Conservation (phyloP, 2,797 vertebrate genomes). For the Oryzias dopingdopingensis region DNA sequence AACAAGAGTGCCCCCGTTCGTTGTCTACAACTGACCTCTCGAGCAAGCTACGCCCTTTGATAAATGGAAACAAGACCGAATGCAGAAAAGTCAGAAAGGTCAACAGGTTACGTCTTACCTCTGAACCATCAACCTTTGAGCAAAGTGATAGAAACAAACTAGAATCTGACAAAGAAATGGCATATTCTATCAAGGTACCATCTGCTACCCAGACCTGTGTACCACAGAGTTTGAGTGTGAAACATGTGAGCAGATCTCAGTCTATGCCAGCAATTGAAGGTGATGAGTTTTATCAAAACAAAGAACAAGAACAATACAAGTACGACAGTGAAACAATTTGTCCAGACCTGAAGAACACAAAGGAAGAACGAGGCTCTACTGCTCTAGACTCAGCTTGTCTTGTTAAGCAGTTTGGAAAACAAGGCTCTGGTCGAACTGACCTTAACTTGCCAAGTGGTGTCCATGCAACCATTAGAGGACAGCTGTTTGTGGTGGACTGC, state of each 20-base stretch:
- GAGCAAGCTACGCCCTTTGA: slow-evolving; percentile 42
- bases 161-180: slow-evolving; percentile 20
- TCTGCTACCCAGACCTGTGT: slow-evolving; percentile 32
- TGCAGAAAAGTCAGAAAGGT: slow-evolving; percentile 52
- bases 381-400: slow-evolving; percentile 63
- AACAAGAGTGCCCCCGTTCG: slow-evolving; percentile 52
- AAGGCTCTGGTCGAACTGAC: slow-evolving; percentile 81
- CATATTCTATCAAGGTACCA: slow-evolving; percentile 32
- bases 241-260: slow-evolving; percentile 62
- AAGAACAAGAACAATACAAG: slow-evolving; percentile 29
- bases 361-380: slow-evolving; percentile 54
- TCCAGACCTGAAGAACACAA: slow-evolving; percentile 44
- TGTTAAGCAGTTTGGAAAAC: slow-evolving; percentile 81
- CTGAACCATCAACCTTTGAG: slow-evolving; percentile 36
- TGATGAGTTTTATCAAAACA: slow-evolving; percentile 40
- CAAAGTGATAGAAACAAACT: slow-evolving; percentile 25
- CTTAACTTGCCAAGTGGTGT: slow-evolving; percentile 82
- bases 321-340: slow-evolving; percentile 39
- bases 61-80: slow-evolving; percentile 41
- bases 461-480: slow-evolving; percentile 72
- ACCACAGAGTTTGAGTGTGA: slow-evolving; percentile 22
- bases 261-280: slow-evolving; percentile 78
- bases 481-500: slow-evolving; percentile 83
- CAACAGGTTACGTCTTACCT: slow-evolving; percentile 56
- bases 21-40: slow-evolving; percentile 70